Conservation (phyloP, 2,797 vertebrate species). For the Vultur gryphus region DNA sequence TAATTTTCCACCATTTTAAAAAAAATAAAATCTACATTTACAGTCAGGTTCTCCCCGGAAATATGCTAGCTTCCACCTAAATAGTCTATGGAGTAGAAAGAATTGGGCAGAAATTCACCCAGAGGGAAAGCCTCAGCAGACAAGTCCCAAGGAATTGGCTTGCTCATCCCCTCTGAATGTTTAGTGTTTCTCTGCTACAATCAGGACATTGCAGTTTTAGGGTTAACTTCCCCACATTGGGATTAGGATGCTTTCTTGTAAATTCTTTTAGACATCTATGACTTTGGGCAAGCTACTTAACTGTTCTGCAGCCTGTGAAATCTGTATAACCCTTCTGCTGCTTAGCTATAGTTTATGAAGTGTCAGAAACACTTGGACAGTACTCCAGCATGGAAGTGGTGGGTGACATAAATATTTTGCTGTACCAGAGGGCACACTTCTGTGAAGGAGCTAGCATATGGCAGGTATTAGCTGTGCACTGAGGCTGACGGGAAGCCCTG, state of each 20-base stretch:
- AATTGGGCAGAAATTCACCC: background rate
- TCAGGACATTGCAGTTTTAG: fast-evolving
- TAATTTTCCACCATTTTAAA: background rate
- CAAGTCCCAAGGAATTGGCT: background rate
- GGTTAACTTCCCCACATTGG: background rate
- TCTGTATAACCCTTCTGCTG: background rate
- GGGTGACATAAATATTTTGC: background rate
- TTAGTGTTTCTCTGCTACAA: background rate
- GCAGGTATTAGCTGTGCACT: background rate
- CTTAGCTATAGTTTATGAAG: background rate
- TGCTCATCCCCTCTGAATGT: background rate
- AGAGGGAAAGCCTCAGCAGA: background rate
- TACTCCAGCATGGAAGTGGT: background rate
- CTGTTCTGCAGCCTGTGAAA: background rate
- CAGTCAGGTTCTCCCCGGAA: background rate
- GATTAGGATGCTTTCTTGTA: background rate
- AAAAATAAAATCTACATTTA: background rate
- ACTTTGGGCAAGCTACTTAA: background rate
- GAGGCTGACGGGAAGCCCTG: background rate
- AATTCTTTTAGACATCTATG: background rate
- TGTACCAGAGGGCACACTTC: background rate
- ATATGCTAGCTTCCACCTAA: background rate
- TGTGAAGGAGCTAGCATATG: background rate
- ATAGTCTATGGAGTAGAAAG: background rate
- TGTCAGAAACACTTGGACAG: background rate